Conservation (phyloP, 2,797 vertebrate species). For the Falco cherrug region DNA sequence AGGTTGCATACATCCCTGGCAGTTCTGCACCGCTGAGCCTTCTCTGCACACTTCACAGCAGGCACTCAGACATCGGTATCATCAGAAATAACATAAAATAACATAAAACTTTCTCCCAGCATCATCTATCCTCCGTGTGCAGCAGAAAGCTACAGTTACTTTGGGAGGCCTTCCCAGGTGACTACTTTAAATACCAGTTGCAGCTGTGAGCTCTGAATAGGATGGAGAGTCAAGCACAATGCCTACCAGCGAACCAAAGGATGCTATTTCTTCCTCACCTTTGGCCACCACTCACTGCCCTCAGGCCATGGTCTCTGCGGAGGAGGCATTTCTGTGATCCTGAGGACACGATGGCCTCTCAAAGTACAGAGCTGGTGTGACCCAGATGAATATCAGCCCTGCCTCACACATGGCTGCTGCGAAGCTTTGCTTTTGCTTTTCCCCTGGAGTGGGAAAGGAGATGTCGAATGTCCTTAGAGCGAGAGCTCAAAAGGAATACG, state of each 20-base stretch:
- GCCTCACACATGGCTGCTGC: fast-evolving
- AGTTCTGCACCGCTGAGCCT: neutral
- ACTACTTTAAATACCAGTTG: constrained; percentile 3
- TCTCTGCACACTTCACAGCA: neutral
- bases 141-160: neutral
- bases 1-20: neutral
- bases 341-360: neutral
- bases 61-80: neutral
- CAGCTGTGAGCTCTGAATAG: neutral
- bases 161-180: neutral
- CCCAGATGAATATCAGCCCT: fast-evolving
- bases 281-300: neutral
- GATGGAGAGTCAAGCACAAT: neutral
- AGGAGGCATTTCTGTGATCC: neutral
- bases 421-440: neutral
- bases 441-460: neutral
- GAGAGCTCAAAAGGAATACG: neutral
- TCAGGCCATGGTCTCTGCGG: neutral
- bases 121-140: neutral
- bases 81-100: neutral
- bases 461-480: neutral
- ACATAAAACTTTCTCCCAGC: neutral
- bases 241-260: neutral
- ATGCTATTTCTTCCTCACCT: neutral
- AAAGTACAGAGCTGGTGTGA: neutral